These are phyloP conservation scores for Melanerpes aurifrons DNA, from an alignment of 2,113 vertebrate species.

Conservation along the genomic window DNA sequence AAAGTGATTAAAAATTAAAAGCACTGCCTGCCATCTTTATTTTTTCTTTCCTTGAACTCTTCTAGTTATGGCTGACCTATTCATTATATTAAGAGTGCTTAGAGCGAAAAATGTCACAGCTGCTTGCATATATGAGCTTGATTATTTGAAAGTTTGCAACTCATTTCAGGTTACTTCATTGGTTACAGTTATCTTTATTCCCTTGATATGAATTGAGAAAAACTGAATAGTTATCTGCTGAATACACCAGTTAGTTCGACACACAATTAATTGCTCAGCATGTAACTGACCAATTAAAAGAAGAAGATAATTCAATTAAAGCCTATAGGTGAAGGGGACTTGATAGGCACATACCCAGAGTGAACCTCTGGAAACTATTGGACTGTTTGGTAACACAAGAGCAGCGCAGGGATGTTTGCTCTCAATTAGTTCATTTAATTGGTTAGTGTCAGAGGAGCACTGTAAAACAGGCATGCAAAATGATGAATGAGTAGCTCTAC, in stretches of 20 bases:
- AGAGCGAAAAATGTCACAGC: neutral
- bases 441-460: neutral
- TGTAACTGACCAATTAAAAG: neutral
- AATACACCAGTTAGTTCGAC: neutral
- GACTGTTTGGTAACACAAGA: neutral
- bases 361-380: neutral
- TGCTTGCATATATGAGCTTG: neutral
- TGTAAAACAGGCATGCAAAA: neutral
- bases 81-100: neutral
- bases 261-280: neutral
- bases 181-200: neutral
- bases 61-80: neutral
- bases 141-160: neutral
- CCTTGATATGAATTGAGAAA: neutral
- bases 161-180: neutral
- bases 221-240: neutral
- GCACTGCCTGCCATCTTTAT: neutral
- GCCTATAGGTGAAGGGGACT: neutral
- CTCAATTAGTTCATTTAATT: conserved; percentile 2
- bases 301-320: neutral
- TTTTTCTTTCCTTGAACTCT: neutral
- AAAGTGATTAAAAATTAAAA: neutral
- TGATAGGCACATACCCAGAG: neutral
- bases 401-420: neutral
- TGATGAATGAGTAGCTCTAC: neutral